These are phyloP conservation scores for Agrotis ipsilon DNA, from an alignment of 2,888 invertebrate genomes.

Conservation along the genomic window DNA sequence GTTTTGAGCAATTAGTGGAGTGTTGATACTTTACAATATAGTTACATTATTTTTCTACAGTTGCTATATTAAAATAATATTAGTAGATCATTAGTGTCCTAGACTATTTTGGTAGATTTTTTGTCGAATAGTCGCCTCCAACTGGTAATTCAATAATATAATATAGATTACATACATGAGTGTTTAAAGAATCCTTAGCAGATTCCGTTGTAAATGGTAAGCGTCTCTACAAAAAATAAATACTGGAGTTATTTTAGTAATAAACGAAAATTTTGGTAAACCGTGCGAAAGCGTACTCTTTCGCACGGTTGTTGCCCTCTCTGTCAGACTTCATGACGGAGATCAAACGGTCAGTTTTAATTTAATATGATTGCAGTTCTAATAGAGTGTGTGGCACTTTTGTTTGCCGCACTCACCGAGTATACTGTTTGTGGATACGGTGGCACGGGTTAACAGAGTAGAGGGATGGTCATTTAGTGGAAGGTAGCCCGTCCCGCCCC, in stretches of 20 bases:
- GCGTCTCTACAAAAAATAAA: background rate
- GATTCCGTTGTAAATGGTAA: too few species aligned
- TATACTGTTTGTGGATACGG: conserved; percentile 90
- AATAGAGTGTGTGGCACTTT: conserved; percentile 60
- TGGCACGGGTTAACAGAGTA: conserved; percentile 87
- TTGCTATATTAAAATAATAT: too few species aligned
- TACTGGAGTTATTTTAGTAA: too few species aligned
- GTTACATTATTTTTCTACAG: too few species aligned
- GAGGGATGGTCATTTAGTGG: conserved; percentile 90
- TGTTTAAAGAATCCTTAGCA: too few species aligned
- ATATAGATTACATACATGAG: too few species aligned
- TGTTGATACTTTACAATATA: too few species aligned
- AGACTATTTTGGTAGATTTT: too few species aligned
- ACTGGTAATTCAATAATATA: too few species aligned
- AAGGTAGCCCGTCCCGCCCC: conserved; percentile 79
- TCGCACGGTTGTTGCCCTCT: background rate
- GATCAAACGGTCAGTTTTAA: background rate
- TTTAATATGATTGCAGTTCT: conserved; percentile 66
- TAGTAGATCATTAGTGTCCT: too few species aligned
- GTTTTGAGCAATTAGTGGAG: background rate
- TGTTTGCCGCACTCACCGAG: conserved; percentile 84
- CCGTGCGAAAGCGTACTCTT: background rate
- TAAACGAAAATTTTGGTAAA: background rate
- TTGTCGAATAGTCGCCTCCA: too few species aligned
- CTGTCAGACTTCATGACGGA: background rate